Evolutionary conservation across 2,888 invertebrate genomes (phyloP).

Genomic region (Pristionchus arcanus): DNA sequence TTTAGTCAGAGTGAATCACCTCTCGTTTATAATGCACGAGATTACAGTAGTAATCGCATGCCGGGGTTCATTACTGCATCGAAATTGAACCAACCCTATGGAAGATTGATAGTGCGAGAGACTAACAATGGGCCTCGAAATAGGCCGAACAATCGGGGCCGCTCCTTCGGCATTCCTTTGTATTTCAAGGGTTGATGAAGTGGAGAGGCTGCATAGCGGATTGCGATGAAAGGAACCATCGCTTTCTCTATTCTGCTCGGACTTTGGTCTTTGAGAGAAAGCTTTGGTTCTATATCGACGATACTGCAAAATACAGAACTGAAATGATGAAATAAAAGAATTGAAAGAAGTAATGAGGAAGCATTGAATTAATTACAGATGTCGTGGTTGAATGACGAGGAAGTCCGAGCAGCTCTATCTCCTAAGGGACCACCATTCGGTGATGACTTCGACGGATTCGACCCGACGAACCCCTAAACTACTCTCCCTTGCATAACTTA

Average conservation of each 20-base stretch:
- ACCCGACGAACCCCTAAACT: slow-evolving; percentile 9
- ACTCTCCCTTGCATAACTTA: slow-evolving; percentile 3
- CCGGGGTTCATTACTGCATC: slow-evolving; percentile 17
- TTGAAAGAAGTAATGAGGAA: neutral
- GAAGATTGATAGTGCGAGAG: slow-evolving; percentile 46
- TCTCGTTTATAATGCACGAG: neutral
- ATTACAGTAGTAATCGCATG: slow-evolving; percentile 38
- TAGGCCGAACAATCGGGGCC: neutral
- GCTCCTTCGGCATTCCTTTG: slow-evolving; percentile 18
- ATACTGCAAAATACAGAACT: neutral
- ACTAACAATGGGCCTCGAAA: slow-evolving; percentile 32
- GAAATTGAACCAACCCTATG: neutral
- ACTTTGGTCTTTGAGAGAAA: too few relatives aligned
- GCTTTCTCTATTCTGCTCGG: neutral
- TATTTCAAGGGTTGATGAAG: slow-evolving; percentile 43
- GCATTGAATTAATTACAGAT: neutral
- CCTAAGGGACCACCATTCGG: neutral
- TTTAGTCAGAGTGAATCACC: neutral
- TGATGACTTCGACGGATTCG: neutral
- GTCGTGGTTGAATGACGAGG: slow-evolving; percentile 40
- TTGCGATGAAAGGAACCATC: neutral
- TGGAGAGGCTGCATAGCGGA: neutral
- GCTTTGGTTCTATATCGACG: neutral
- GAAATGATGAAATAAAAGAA: too few relatives aligned
- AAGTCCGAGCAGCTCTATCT: neutral